These are phyloP conservation scores for Hirtodrosophila confusa DNA, from an alignment of 2,888 invertebrate species.

Conservation along the genomic window DNA sequence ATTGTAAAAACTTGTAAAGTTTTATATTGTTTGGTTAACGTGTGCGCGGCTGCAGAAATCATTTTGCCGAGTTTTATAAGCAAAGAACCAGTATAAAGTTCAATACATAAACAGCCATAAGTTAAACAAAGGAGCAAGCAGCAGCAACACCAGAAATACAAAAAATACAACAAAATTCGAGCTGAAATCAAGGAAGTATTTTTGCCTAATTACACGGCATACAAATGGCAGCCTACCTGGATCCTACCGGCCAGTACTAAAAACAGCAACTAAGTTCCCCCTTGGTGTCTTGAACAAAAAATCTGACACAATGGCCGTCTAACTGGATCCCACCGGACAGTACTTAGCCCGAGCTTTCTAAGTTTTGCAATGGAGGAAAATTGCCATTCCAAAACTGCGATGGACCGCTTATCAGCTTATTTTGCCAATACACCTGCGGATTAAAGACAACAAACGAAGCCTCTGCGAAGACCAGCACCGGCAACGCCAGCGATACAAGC, in stretches of 20 bases:
- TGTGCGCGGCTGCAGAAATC: constrained; percentile 23
- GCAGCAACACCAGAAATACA: background rate
- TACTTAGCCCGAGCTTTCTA: constrained; percentile 63
- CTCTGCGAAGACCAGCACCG: no score
- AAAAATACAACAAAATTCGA: constrained; percentile 23
- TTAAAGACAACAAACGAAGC: no score
- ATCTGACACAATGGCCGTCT: constrained; percentile 68
- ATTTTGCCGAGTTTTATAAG: constrained; percentile 40
- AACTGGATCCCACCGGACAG: constrained; percentile 84
- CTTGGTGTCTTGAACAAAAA: background rate
- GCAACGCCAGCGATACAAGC: no score
- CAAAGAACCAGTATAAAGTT: constrained; percentile 66
- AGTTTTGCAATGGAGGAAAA: no score
- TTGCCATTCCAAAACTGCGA: no score
- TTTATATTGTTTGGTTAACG: constrained; percentile 37
- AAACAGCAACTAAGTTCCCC: constrained; percentile 3
- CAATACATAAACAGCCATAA: constrained; percentile 46
- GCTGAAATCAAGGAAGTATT: constrained; percentile 66
- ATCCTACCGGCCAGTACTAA: constrained; percentile 84
- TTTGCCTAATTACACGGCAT: constrained; percentile 60
- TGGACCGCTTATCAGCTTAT: no score
- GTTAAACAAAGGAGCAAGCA: constrained; percentile 65
- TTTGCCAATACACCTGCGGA: no score
- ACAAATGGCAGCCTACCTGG: constrained; percentile 81
- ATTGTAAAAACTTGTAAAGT: constrained; percentile 43